Base-by-base conservation (phyloP, 2,797 vertebrate species). In the Coracias cyanogaster region DNA sequence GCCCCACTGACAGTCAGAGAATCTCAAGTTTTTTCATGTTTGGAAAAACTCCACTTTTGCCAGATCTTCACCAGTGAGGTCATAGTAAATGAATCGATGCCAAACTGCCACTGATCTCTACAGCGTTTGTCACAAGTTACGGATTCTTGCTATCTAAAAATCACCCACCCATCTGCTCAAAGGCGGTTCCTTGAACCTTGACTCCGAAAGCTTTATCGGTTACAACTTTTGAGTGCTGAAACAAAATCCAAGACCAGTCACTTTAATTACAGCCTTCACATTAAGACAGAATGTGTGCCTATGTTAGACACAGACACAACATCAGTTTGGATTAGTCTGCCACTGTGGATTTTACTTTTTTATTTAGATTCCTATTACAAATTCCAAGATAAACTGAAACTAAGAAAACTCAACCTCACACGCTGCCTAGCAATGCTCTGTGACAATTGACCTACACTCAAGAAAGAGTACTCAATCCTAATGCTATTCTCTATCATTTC, bases 101-200 rank as follows among this genome's bases (percentile, higher is more conserved):
- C 90, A 66, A 93, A 91, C 6, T 70, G 89, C 70, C 43, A 89
- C 0, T 26, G 62, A 54, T 81, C 70, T 94, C 78, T 21, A 57
- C 18, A 48, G 81, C 0, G 65, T 64, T 85, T 79, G 86, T 91
- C 88, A 29, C 73, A 54, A 82, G 61, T 25, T 73, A 37, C 41
- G 81, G 85, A 91, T 89, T 93, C 52, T 66, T 91, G 89, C 70
- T 58, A 88, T 81, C 89, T 95, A 77, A 94, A 94, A 93, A 19
- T 70, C 90, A 93, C 77, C 78, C 90, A 93, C 77, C 78, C 90
- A 66, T 64, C 89, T 94, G 93, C 92, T 88, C 73, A 65, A 67
- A 67, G 60, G 52, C 82, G 90, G 72, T 39, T 78, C 49, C 35
- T 57, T 84, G 73, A 82, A 70, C 71, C 46, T 66, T 58, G 71